Evolutionary conservation across 2,113 vertebrate genomes (phyloP), one percentile per base, ranked within the genome.

Genomic region (Anguilla rostrata): DNA sequence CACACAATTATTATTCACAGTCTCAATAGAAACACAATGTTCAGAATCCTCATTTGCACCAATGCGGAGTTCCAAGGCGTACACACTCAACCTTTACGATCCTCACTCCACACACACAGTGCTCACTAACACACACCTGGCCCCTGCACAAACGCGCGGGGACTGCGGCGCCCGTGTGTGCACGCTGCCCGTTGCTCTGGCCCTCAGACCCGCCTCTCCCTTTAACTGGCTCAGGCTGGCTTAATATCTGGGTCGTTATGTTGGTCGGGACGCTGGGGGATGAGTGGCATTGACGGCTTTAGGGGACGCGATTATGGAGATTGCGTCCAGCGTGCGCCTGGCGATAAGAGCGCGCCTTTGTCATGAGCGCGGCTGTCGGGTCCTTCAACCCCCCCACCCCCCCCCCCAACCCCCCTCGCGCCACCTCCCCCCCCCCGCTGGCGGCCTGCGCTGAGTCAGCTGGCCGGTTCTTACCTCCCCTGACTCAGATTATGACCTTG

Each of bases 381-480:
- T 22, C n/a, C 87, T 22, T 86, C 78, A 83, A 88, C 89, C 90
- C 66, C 81, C 88, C 39, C 84, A 83, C 81, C 40, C 83, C 80
- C 63, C 60, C 46, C 41, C 87, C 85, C 83, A 18, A 6, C 92
- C 85, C 85, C 83, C 1, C 39, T 89, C 87, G 96, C 96, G 34
- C 34, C 34, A 88, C 89, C n/a, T n/a, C n/a, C 8, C 93, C 85
- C 85, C 63, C 91, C 89, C 90, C 90, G 53, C 86, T 15, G 6
- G 84, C 87, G 88, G 88, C 87, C 86, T 91, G 90, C 88, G 96
- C 96, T 97, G 97, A 97, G 95, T 97, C 97, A 96, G 96, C 89
- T 90, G 82, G 90, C 92, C 91, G 14, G 87, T 95, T 94, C 90
- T 96, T 97, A 94, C 90, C 88, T 91, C 82, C 86, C 41, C 89